Base-by-base conservation (phyloP, 2,113 vertebrate species). In the Thymallus thymallus region DNA sequence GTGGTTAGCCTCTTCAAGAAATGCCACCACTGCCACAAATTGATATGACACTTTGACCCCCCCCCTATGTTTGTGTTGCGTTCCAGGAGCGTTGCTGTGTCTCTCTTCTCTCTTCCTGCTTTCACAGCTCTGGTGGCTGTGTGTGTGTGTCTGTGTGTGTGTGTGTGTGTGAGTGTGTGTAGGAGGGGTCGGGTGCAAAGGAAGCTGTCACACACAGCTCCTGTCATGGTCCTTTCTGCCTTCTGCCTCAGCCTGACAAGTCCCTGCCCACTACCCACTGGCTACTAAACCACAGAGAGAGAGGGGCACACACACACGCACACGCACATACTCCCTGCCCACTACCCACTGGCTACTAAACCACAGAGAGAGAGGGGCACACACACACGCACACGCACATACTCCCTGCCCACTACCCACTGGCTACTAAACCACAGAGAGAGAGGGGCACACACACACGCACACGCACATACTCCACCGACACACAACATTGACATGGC, bases 1-100 rank as follows among this genome's bases (percentile, higher is more conserved):
- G 85, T 85, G 84, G 89, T 91, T 90, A 88, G 90, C 89, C 90
- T 90, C 89, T 91, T 91, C 85, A 86, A 90, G 90, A 90, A 91
- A 84, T 81, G 80, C 82, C 78, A 72, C 76, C 87, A 41, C 35
- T 10, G 74, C 82, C 79, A 85, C 83, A 89, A 91, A 89, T 88
- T 87, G 86, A 91, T 89, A 87, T 91, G 90, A 91, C 86, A 89
- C 78, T 87, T 88, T 90, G 85, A 90, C 88, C 88, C 88, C 68
- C n/a, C 58, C 80, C 6, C 66, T 85, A 23, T 41, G 64, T 66
- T 20, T 30, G 26, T 14, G 14, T 66, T 35, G 5, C 9, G 18
- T 35, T 18, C 20, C 29, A 66, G 64, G 23, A 66, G 29, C 32
- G 23, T 66, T 18, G 14, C 84, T 88, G 83, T 77, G 73, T 85